phyloP scores from a whole-genome alignment of 2,888 invertebrate genomes.

The Troides oblongomaculatus region DNA sequence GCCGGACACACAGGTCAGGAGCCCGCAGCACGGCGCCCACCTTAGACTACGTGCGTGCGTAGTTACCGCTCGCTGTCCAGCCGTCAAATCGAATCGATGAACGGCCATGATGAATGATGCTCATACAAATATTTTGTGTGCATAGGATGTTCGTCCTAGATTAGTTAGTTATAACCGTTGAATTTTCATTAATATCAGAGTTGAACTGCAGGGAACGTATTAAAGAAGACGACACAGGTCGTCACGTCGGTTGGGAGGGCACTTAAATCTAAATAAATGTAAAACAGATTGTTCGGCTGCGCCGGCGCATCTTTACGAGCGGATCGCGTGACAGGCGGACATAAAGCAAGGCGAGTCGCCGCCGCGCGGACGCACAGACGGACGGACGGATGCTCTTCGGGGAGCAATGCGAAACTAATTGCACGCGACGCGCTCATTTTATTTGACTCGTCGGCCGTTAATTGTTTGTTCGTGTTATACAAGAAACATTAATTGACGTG shows the following conservation, averaged over 20 bases:
- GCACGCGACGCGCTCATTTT: conserved; percentile 43
- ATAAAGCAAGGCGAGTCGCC: conserved; percentile 42
- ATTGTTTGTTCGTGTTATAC: conserved; percentile 4
- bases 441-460: conserved; percentile 13
- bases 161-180: too few species aligned
- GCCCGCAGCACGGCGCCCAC: too few species aligned
- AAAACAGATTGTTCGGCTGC: conserved; percentile 33
- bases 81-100: too few species aligned
- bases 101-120: too few species aligned
- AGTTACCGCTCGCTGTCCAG: too few species aligned
- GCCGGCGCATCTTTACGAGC: conserved; percentile 47
- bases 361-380: conserved; percentile 36
- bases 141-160: too few species aligned
- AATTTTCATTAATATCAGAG: too few species aligned
- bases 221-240: too few species aligned
- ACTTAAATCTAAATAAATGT: conserved; percentile 17
- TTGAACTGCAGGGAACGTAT: too few species aligned
- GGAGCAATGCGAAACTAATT: conserved; percentile 49
- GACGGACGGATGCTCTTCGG: conserved; percentile 33
- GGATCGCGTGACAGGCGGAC: conserved; percentile 47
- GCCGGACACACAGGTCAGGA: too few species aligned
- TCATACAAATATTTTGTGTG: too few species aligned
- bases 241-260: background rate
- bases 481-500: background rate
- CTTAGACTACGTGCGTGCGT: too few species aligned